Evolutionary conservation across 2,888 invertebrate species (phyloP).

Genomic region (Agrotis ipsilon): DNA sequence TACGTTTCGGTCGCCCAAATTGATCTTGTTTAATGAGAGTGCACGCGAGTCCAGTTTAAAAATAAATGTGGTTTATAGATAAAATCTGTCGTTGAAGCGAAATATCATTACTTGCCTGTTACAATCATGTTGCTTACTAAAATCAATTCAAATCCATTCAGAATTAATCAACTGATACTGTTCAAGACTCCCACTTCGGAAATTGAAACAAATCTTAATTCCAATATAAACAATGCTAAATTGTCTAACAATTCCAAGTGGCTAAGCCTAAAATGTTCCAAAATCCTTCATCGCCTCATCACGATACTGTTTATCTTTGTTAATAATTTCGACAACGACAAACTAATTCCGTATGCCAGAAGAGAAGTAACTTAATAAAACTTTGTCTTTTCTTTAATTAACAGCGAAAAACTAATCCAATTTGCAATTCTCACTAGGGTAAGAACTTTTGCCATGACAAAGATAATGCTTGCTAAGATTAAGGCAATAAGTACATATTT

Average conservation of each 20-base stretch:
- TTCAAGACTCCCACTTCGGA: constrained; percentile 4
- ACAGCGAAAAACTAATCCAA: constrained; percentile 68
- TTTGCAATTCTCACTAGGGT: constrained; percentile 59
- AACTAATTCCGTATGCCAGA: constrained; percentile 63
- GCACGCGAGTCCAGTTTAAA: constrained; percentile 10
- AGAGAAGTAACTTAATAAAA: constrained; percentile 62
- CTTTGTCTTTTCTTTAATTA: constrained; percentile 69
- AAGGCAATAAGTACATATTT: constrained; percentile 22
- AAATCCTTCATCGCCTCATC: constrained; percentile 32
- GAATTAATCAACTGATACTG: constrained; percentile 8
- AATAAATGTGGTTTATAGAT: not conserved
- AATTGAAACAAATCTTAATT: constrained; percentile 31
- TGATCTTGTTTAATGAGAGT: constrained; percentile 34
- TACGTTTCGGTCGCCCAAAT: constrained; percentile 24
- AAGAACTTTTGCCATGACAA: constrained; percentile 51
- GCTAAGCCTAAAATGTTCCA: constrained; percentile 27
- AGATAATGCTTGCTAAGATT: constrained; percentile 41
- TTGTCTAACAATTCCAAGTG: constrained; percentile 23
- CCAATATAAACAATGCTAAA: constrained; percentile 28
- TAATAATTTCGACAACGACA: constrained; percentile 53
- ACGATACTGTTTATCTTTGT: constrained; percentile 55
- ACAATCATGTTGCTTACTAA: not conserved
- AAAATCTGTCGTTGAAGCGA: too few species aligned
- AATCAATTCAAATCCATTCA: constrained; percentile 20
- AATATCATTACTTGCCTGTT: not conserved